phyloP scores from a whole-genome alignment of 2,797 vertebrate genomes.

The Chanos chanos region DNA sequence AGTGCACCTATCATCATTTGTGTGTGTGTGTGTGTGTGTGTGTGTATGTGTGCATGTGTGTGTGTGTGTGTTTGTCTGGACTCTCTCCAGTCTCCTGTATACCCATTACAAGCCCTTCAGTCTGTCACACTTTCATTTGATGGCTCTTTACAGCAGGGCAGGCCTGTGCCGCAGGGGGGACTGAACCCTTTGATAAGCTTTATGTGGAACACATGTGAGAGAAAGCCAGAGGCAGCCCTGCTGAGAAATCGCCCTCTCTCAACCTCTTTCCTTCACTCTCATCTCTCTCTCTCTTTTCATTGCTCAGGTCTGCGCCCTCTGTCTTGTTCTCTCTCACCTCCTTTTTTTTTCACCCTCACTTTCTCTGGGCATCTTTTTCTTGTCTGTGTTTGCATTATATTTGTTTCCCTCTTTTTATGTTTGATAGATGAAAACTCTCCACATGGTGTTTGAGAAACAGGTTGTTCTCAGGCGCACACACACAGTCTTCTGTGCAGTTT shows the following conservation, averaged over 20 bases:
- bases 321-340: background rate
- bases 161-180: constrained; percentile 43
- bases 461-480: too few species aligned
- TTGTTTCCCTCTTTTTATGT: too few species aligned
- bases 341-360: background rate
- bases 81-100: constrained; percentile 37
- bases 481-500: too few species aligned
- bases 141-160: constrained; percentile 51
- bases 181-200: constrained; percentile 51
- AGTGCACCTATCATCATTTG: constrained; percentile 13
- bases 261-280: constrained; percentile 19
- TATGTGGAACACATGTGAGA: constrained; percentile 53
- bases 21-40: constrained; percentile 8
- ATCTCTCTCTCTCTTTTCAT: constrained; percentile 10
- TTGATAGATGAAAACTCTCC: too few species aligned
- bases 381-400: background rate
- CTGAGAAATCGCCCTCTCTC: constrained; percentile 40
- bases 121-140: constrained; percentile 53
- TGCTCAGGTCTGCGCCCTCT: background rate
- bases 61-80: constrained; percentile 36
- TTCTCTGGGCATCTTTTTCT: background rate
- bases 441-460: too few species aligned
- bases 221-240: constrained; percentile 44
- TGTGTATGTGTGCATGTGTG: constrained; percentile 9
- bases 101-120: constrained; percentile 49